A percentile compares a stretch with the other conserved stretches of the same genome.
These are phyloP conservation scores for Bubo blakistoni DNA, from an alignment of 2,113 vertebrate genomes.

Conservation along the genomic window DNA sequence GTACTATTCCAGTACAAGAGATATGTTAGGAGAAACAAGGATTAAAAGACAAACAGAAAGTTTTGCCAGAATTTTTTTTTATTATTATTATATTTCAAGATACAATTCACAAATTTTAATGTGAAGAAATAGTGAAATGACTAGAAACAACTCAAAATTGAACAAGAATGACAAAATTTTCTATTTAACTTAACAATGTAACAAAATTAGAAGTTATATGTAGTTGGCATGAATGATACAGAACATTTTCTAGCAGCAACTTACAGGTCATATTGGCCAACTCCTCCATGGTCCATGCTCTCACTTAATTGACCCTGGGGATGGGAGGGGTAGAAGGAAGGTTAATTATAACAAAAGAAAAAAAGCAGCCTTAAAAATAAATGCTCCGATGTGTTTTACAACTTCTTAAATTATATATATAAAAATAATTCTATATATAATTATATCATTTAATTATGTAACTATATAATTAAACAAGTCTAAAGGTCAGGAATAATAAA, in stretches of 20 bases:
- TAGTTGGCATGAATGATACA: neutral
- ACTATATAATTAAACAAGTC: neutral
- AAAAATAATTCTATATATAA: neutral
- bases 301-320: constrained; percentile 87
- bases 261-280: constrained; percentile 92
- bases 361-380: neutral
- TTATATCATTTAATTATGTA: neutral
- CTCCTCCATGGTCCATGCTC: constrained; percentile 94
- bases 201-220: neutral
- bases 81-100: constrained; percentile 19
- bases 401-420: neutral
- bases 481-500: neutral
- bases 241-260: constrained; percentile 67
- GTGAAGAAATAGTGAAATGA: neutral
- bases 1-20: neutral
- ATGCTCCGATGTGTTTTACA: neutral
- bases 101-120: neutral
- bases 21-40: neutral
- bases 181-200: neutral
- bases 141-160: neutral
- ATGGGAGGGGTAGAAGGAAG: constrained; percentile 53
- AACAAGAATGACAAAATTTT: neutral
- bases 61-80: constrained; percentile 1
- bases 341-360: neutral
- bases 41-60: constrained; percentile 45